Evolutionary conservation across 2,888 invertebrate genomes (phyloP), one percentile per base, ranked within the genome.

Genomic region (Tenthredo notha): DNA sequence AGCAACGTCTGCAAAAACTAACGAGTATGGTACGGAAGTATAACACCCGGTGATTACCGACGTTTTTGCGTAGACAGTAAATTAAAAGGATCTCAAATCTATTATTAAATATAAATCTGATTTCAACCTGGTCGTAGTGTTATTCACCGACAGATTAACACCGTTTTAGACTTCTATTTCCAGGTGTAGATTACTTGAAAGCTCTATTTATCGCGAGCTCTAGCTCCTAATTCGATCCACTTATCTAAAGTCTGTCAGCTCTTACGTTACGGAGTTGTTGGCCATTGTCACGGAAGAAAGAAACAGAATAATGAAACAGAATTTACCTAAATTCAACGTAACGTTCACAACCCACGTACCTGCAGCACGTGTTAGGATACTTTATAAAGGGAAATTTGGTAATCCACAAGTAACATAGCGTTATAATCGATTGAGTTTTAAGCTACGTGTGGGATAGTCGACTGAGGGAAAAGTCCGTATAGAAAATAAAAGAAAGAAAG

Each of bases 21-120:
- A 58, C 80, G 58, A 77, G 77, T 47, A 10, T 54, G 6, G 25
- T 15, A 33, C 50, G 43, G 74, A 29, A 50, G 77, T 54, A 15
- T 47, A 77, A 54, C 77, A 77, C 77, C 54, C 54, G 77, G 77
- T 7, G 50, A 77, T 77, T 29, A 77, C 47, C 50, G 50, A 50
- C 61, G 47, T 61, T 80, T 61, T 61, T 61, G 61, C 72, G 7
- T n/a, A 10, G 15, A n/a, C 70, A 70, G 9, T 37, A 43, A 43
- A 43, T 43, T n/a, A 43, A 5, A 40, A 29, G 43, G 29, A 21
- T 43, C 43, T 40, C 43, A 40, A 74, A 74, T 74, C 40, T 67
- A 15, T 9, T 29, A 74, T 21, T 43, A 21, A 43, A 74, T 43
- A 12, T 43, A 40, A 43, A 43, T 72, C 72, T 72, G n/a, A 72